Evolutionary conservation across 2,888 invertebrate genomes (phyloP), one percentile per base, ranked within the genome.

Genomic region (Leucozona laternaria): DNA sequence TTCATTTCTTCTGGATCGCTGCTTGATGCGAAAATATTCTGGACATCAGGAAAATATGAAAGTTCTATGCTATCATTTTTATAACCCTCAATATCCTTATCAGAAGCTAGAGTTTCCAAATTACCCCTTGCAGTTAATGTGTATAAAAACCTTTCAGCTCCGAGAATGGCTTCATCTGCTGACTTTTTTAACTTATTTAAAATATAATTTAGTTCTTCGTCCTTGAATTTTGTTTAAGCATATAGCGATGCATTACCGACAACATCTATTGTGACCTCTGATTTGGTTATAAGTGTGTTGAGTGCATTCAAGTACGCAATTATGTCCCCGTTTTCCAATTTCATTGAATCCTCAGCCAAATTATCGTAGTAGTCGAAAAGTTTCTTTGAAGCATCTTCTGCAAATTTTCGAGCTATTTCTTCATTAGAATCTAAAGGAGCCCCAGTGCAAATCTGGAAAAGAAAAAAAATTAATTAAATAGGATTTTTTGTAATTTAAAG

Each of bases 1-100:
- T 79, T 57, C 17, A 88, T 28, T 50, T 88, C 88, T 34, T 79
- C 70, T 1, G 85, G 70, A 72, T 88, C 76, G 10, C 60, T 66
- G n/a, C 66, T 80, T 13, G 43, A 34, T 28, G 43, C 71, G 17
- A 81, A 28, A 15, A 88, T 71, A 0, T 79, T 58, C 3, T 70
- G 45, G 64, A 88, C 37, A 73, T 88, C 91, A 7, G 92, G 92
- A 48, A 90, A 90, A 40, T 90, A 92, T 20, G 92, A 89, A 58
- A 91, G 57, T 0, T 89, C 15, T 10, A 22, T 10, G 3, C 3
- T 68, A 6, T 53, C 13, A 22, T 68, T 50, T 31, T 53, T 34
- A n/a, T 50, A 68, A 15, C 15, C 31, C 0, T 20, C 3, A n/a
- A 68, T 68, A 31, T 68, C 68, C 4, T 53, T 22, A 22, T 68